Evolutionary conservation across 2,797 vertebrate genomes (phyloP), one percentile per base, ranked within the genome.

Genomic region (Macroramphosus scolopax): DNA sequence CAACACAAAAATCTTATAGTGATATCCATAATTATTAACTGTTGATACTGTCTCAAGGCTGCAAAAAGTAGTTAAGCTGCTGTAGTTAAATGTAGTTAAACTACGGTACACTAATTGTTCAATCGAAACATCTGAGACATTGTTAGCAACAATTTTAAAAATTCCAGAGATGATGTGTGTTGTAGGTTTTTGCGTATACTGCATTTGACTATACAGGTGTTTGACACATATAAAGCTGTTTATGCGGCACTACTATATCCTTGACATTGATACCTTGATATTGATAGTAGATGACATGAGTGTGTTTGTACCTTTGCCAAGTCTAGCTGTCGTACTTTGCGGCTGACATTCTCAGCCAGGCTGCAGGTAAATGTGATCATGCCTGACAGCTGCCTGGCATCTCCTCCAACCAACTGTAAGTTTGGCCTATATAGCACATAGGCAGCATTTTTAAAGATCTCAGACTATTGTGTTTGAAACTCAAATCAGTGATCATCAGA

Each of bases 361-460:
- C 91, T 98, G 71, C 96, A 98, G 35, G 97, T 98, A 63, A 99
- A 99, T 8, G 90, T 94, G 80, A 98, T 97, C 94, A 96, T 99
- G 41, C 96, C 95, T 0, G 94, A 93, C 54, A 99, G 67, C 70
- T 98, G 97, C 67, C 92, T 91, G 54, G 97, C 95, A 38, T 99
- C 97, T 43, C 93, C 96, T 77, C 92, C 95, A 1, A 99, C 98
- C 63, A 99, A 62, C 83, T 98, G 96, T 38, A 99, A 63, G 39
- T 94, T 98, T 2, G 97, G 96, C 17, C 97, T 99, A 38, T 13
- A 54, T 76, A 51, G 40, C 7, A 61, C 32, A 54, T 7, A 44
- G 1, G 45, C 20, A 6, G 11, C 16, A 29, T 16, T 29, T 40
- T 15, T 3, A 6, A 15, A 8, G 36, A 17, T n/a, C 18, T 45